phyloP scores from a whole-genome alignment of 1,140 invertebrate species.

The Lepidurus packardi region DNA sequence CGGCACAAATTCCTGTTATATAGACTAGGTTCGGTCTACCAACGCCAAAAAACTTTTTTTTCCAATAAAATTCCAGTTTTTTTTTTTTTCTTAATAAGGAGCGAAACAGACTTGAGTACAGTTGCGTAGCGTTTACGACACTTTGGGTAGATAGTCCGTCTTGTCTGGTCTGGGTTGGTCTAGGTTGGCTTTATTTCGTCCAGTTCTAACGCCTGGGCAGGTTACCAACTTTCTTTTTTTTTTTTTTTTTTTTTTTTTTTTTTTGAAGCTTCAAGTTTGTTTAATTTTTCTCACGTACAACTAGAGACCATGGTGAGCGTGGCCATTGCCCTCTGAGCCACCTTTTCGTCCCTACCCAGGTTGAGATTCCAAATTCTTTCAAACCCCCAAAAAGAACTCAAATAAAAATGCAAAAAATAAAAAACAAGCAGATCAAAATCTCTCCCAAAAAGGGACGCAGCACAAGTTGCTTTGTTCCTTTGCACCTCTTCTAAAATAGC shows the following conservation, averaged over 20 bases:
- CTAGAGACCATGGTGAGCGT: not conserved
- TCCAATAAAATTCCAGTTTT: no score
- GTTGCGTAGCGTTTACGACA: not conserved
- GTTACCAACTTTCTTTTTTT: not conserved
- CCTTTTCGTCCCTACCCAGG: not conserved
- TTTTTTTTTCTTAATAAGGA: not conserved
- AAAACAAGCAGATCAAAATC: no score
- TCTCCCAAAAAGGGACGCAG: no score
- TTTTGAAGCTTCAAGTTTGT: not conserved
- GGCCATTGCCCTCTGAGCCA: slow-evolving; percentile 14
- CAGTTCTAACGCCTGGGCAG: not conserved
- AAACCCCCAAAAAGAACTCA: no score
- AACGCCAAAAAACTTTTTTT: no score
- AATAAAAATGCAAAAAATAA: no score
- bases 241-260: not conserved
- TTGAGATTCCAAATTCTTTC: not conserved
- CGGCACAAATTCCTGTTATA: no score
- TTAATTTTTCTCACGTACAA: not conserved
- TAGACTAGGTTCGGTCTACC: no score
- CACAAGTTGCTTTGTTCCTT: no score
- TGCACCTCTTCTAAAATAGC: no score
- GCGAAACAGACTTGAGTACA: not conserved
- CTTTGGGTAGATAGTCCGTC: not conserved
- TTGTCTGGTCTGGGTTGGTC: not conserved
- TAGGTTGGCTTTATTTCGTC: not conserved